These are phyloP conservation scores for Coregonus clupeaformis DNA, from an alignment of 2,113 vertebrate genomes.

Conservation along the genomic window DNA sequence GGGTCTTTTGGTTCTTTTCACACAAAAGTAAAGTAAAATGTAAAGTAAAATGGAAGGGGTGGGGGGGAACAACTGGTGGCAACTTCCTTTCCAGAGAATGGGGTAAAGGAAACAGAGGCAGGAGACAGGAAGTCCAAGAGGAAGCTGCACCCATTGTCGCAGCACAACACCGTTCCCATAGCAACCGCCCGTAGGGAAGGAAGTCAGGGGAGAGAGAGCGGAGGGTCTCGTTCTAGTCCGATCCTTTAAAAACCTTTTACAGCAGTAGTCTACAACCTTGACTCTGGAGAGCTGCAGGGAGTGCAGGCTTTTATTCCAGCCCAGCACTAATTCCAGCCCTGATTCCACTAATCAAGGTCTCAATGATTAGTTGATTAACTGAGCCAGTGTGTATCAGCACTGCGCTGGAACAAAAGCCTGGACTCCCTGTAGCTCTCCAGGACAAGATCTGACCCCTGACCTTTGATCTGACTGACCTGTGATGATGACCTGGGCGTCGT, in stretches of 20 bases:
- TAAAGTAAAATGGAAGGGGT: conserved; percentile 33
- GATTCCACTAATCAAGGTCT: neutral
- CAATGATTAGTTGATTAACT: too few species aligned
- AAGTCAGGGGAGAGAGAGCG: conserved; percentile 46
- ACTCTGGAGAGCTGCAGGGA: neutral
- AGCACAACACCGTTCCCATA: conserved; percentile 74
- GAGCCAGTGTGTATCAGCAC: neutral
- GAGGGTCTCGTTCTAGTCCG: conserved; percentile 24
- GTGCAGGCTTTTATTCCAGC: neutral
- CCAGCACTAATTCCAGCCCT: neutral
- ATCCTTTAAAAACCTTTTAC: neutral
- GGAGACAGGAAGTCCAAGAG: conserved; percentile 83
- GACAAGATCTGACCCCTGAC: neutral
- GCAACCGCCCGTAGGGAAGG: conserved; percentile 66
- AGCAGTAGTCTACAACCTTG: neutral
- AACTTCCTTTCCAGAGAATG: conserved; percentile 77
- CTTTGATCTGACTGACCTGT: conserved; percentile 82
- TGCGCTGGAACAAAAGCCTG: neutral
- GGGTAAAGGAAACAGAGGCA: conserved; percentile 78
- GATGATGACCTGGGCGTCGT: conserved; percentile 95
- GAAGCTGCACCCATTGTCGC: conserved; percentile 83
- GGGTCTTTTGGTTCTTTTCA: conserved; percentile 56
- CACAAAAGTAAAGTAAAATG: conserved; percentile 52
- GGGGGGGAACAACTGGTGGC: conserved; percentile 48
- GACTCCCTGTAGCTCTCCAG: neutral